Base-by-base conservation (phyloP, 2,797 vertebrate genomes). In the Hydrolagus colliei region DNA sequence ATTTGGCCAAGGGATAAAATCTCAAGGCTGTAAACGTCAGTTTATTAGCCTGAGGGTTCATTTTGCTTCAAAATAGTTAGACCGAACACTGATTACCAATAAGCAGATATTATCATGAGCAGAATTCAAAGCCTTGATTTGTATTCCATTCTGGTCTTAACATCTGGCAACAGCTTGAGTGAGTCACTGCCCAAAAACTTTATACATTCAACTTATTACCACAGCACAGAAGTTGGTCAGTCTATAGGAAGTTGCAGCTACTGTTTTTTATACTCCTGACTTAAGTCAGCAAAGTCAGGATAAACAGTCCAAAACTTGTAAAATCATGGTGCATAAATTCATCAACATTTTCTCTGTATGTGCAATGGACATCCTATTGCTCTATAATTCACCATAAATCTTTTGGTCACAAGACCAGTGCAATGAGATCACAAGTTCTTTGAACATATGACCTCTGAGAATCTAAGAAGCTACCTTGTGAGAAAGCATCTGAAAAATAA, bases 141-240 rank as follows among this genome's bases (percentile, higher is more conserved):
- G 7, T 32, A 20, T 18, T 32, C 63, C 10, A 18, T 13, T 22
- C 32, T 82, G 13, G 9, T 10, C 62, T 32, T 10, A 82, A 82
- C 63, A 82, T 82, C 79, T 82, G 79, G 22, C 35, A 18, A 3
- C 1, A 18, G 79, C 63, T 14, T 20, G 79, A 9, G 63, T 41
- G 79, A 82, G 63, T 82, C 79, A 82, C 68, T 65, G 79, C 79
- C 20, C 14, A 82, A 68, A 6, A 20, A 68, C 27, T 68, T 68
- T 16, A 82, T 27, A 82, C 27, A 82, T 82, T 82, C 63, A 41
- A 16, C 9, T 65, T 32, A 32, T 35, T 67, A 65, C 27, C 78
- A 65, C 78, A 35, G 61, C n/a, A 63, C 61, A 79, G 77, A 79
- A 79, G 16, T 32, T 67, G 79, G 79, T 41, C 16, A 68, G 11